Conservation (phyloP, 2,888 invertebrate species). For the Osmoderma eremita region DNA sequence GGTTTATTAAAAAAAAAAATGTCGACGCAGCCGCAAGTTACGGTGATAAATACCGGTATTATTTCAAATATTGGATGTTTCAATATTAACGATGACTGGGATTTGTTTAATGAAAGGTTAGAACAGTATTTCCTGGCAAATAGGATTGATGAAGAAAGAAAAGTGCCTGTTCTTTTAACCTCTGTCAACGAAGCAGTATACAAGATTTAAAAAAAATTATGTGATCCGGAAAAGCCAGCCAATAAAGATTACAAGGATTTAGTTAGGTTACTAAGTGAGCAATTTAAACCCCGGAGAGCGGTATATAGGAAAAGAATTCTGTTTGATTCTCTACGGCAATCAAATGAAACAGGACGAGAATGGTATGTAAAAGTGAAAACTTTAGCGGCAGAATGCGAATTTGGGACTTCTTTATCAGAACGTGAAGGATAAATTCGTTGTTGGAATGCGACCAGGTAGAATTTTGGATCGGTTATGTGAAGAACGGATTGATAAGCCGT, state of each 20-base stretch:
- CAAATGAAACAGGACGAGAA: conserved; percentile 2
- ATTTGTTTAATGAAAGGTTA: no score
- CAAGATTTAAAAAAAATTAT: conserved; percentile 44
- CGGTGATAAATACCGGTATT: no score
- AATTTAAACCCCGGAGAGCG: neutral
- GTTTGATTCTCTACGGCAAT: conserved; percentile 13
- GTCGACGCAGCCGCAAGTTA: no score
- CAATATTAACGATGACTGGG: no score
- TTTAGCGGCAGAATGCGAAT: neutral
- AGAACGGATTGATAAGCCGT: no score
- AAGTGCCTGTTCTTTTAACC: conserved; percentile 39
- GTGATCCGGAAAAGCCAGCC: conserved; percentile 45
- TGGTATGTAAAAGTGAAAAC: conserved; percentile 18
- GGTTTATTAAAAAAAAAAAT: no score
- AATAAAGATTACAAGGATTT: conserved; percentile 42
- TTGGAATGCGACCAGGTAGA: no score
- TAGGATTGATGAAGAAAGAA: conserved; percentile 42
- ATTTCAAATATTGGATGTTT: no score
- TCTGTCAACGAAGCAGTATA: conserved; percentile 44
- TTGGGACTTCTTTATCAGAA: no score
- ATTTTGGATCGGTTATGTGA: no score
- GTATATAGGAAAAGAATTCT: conserved; percentile 21
- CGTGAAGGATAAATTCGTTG: no score
- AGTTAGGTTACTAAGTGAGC: neutral
- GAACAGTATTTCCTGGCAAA: conserved; percentile 48